phyloP scores from a whole-genome alignment of 2,888 invertebrate species.

The Drosophila kuntzei region DNA sequence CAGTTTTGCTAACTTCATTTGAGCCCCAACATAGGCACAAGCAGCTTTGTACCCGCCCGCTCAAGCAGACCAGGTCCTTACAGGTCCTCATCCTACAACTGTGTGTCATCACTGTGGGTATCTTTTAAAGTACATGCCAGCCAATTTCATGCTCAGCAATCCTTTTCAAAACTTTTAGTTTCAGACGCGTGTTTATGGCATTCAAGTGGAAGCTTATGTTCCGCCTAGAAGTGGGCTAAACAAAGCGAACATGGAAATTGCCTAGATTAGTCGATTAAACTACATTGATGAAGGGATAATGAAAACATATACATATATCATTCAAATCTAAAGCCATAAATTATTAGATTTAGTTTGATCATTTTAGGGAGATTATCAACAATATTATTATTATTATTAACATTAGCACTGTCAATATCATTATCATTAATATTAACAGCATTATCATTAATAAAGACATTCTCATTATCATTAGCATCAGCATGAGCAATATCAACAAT shows the following conservation, averaged over 20 bases:
- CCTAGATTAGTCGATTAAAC: conserved; percentile 8
- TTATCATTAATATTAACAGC: too few relatives aligned
- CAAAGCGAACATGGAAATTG: conserved; percentile 1
- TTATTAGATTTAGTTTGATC: neutral
- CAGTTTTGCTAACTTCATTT: conserved; percentile 78
- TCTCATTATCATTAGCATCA: too few relatives aligned
- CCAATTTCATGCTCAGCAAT: conserved; percentile 71
- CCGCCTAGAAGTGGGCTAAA: conserved; percentile 39
- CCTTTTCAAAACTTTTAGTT: conserved; percentile 56
- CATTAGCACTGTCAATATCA: too few relatives aligned
- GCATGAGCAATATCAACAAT: too few relatives aligned
- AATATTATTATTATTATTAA: neutral
- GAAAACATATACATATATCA: neutral
- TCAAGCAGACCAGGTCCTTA: conserved; percentile 3
- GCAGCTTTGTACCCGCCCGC: conserved; percentile 38
- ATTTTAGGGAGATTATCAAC: too few relatives aligned
- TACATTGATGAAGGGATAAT: neutral
- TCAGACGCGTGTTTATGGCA: conserved; percentile 36
- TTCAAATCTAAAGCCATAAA: neutral
- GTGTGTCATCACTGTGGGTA: neutral
- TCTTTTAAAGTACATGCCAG: conserved; percentile 28
- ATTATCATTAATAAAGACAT: too few relatives aligned
- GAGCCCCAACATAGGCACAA: conserved; percentile 47
- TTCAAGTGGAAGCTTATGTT: conserved; percentile 21
- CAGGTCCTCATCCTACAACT: neutral